These are phyloP conservation scores for Astropecten irregularis DNA, from an alignment of 53 echinoderm and acorn worm genomes.

Conservation along the genomic window DNA sequence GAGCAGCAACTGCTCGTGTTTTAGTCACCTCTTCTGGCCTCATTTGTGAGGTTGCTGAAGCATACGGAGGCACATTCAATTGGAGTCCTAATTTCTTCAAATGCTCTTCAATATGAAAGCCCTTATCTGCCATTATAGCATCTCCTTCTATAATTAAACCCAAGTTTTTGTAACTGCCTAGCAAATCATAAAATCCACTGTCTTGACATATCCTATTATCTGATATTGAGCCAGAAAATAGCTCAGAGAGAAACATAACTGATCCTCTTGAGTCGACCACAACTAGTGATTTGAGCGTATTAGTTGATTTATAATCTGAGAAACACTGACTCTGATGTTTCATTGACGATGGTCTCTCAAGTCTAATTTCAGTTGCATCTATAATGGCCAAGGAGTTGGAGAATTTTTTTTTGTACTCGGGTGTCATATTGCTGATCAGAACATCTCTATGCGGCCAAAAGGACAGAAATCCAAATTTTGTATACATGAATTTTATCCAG, in stretches of 20 bases:
- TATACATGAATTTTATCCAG: conserved; percentile 9
- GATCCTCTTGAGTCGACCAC: not conserved
- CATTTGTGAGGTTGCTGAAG: conserved; percentile 4
- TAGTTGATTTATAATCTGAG: not conserved
- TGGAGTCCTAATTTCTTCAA: not conserved
- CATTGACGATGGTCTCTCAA: not conserved
- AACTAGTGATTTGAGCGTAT: not conserved
- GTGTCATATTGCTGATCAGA: not conserved
- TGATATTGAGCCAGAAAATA: not conserved
- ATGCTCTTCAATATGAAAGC: not conserved
- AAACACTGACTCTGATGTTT: not conserved
- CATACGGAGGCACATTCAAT: not conserved
- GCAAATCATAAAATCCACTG: not conserved
- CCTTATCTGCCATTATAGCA: not conserved
- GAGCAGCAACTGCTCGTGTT: not conserved
- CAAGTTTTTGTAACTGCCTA: not conserved
- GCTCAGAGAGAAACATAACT: not conserved
- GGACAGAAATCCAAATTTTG: not conserved
- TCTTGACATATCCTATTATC: not conserved
- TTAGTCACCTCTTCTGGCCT: not conserved
- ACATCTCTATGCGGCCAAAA: conserved; percentile 31
- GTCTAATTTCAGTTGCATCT: not conserved
- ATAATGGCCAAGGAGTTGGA: not conserved
- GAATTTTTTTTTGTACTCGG: not conserved
- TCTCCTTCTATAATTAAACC: not conserved